Base-by-base conservation (phyloP, 2,113 vertebrate species). In the Mormyrus iriodes region DNA sequence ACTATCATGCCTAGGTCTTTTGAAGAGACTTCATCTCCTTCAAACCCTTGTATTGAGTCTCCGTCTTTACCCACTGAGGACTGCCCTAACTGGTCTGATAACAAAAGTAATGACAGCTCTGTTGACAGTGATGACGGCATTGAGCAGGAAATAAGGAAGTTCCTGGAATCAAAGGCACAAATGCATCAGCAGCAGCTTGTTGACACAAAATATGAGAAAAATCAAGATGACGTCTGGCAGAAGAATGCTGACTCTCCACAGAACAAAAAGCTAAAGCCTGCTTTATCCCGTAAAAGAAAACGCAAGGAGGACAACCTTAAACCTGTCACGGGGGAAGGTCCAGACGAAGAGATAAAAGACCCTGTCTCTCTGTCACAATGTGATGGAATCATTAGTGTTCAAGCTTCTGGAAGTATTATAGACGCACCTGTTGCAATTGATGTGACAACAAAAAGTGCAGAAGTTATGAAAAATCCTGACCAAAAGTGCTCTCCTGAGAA, bases 81-180 rank as follows among this genome's bases (percentile, higher is more conserved):
- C 51, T 85, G 88, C 0, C 93, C 95, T 13, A 91, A 92, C 46
- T 89, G 0, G 83, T 91, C 90, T 0, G 94, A 94, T 0, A 89
- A 93, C 53, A 92, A 93, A 58, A 97, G 97, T 0, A 96, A 97
- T 55, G 96, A 94, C 91, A 98, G 97, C 90, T 96, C 97, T 0
- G 93, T 98, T 90, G 98, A 99, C 90, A 99, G 98, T 0, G 97
- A 97, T 0, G 97, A 97, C 0, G 97, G 97, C 58, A 97, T 97
- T 0, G 97, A 97, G 69, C 97, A 96, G 90, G 98, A 99, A 92
- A 99, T 99, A 93, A 93, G 95, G 48, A 97, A 95, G 0, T 99
- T 98, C 90, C 92, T 99, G 85, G 98, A 98, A 88, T 95, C 96
- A 90, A 99, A 98, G 92, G 97, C 97, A 0, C 97, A 97, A 92